A percentile compares a stretch with the other conserved stretches of the same genome.
Conservation (phyloP, 2,888 invertebrate species). For the Sphaerophoria rueppellii region DNA sequence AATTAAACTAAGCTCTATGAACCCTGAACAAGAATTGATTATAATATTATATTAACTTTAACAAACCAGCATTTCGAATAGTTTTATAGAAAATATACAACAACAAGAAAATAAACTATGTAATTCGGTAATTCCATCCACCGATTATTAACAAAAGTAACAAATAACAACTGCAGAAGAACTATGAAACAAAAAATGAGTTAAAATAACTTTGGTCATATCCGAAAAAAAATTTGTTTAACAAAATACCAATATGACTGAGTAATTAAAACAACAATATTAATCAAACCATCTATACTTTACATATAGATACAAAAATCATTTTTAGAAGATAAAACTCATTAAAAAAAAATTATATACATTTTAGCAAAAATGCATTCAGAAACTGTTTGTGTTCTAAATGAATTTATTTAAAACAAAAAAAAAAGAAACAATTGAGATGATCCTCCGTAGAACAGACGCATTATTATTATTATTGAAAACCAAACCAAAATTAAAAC, state of each 20-base stretch:
- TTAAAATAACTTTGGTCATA: slow-evolving; percentile 39
- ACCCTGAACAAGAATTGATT: background rate
- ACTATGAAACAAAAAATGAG: background rate
- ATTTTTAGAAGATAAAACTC: slow-evolving; percentile 20
- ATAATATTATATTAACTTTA: background rate
- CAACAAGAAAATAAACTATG: slow-evolving; percentile 1
- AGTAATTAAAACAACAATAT: slow-evolving; percentile 20
- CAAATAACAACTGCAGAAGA: slow-evolving; percentile 5
- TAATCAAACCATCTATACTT: slow-evolving; percentile 55
- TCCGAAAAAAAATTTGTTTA: slow-evolving; percentile 23
- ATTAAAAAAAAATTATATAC: slow-evolving; percentile 4
- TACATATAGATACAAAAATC: slow-evolving; percentile 60
- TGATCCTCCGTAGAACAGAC: slow-evolving; percentile 35
- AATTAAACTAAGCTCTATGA: background rate
- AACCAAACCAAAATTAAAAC: background rate
- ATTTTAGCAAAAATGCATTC: slow-evolving; percentile 38
- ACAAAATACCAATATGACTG: slow-evolving; percentile 50
- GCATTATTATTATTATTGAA: slow-evolving; percentile 7
- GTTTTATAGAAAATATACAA: background rate
- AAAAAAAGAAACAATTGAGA: background rate
- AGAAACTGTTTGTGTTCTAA: slow-evolving; percentile 70
- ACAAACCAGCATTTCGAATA: background rate
- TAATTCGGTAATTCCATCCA: slow-evolving; percentile 62
- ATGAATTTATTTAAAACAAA: slow-evolving; percentile 66
- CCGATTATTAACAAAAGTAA: slow-evolving; percentile 44